Evolutionary conservation across 2,797 vertebrate species (phyloP).

Genomic region (Rhabdomys pumilio): DNA sequence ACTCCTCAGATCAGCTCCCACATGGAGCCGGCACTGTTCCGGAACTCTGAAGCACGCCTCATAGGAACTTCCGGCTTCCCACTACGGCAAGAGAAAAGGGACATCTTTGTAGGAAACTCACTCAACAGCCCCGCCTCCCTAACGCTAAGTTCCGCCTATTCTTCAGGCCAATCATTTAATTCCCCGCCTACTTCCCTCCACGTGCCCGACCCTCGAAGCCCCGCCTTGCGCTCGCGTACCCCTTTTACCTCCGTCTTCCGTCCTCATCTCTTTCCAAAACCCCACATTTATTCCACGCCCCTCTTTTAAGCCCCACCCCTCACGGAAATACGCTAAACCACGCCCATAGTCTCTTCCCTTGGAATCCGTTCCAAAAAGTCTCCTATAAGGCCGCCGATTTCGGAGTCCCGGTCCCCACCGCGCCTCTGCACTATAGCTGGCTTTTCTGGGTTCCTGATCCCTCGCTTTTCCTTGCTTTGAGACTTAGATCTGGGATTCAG

Average conservation of each 20-base stretch:
- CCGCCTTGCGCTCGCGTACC: background rate
- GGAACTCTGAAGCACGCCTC: background rate
- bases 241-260: background rate
- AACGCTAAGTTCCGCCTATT: background rate
- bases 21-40: conserved; percentile 53
- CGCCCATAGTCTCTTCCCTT: background rate
- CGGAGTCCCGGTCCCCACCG: accelerated
- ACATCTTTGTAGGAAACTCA: background rate
- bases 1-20: background rate
- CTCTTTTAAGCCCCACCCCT: background rate
- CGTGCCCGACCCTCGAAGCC: background rate
- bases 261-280: background rate
- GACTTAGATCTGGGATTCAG: accelerated
- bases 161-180: background rate
- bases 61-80: conserved; percentile 20
- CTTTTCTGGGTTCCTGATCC: accelerated
- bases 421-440: accelerated
- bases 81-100: conserved; percentile 73
- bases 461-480: accelerated
- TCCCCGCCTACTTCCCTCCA: background rate
- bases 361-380: background rate
- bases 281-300: background rate
- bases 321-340: no score
- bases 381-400: no score
- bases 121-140: background rate